A percentile compares a stretch with the other conserved stretches of the same genome.
Evolutionary conservation across 2,888 invertebrate species (phyloP).

Genomic region (Drosophila yooni): DNA sequence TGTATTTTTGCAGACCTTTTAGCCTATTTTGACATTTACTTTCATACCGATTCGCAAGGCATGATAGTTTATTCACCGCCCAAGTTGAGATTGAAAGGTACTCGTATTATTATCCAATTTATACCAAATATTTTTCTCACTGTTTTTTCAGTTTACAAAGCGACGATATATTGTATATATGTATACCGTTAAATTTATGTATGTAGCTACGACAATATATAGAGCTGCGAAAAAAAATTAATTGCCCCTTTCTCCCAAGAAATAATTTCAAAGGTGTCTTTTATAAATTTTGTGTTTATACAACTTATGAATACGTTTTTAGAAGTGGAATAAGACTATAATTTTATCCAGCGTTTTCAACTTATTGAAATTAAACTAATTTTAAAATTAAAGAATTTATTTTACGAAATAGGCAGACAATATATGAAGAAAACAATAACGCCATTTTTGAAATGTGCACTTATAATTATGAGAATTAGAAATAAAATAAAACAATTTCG

Average conservation of each 20-base stretch:
- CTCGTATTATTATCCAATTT: slow-evolving; percentile 57
- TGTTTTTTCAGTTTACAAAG: slow-evolving; percentile 40
- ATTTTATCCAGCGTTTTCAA: background rate
- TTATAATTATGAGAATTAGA: background rate
- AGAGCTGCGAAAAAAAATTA: background rate
- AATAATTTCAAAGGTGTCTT: background rate
- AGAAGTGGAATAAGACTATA: background rate
- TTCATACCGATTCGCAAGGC: slow-evolving; percentile 91
- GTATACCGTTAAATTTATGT: background rate
- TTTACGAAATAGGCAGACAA: background rate
- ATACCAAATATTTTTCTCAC: slow-evolving; percentile 39
- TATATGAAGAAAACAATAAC: background rate
- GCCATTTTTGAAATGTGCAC: background rate
- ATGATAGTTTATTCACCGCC: slow-evolving; percentile 88
- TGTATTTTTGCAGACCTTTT: slow-evolving; percentile 88
- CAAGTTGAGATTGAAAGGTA: slow-evolving; percentile 90
- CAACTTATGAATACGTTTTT: background rate
- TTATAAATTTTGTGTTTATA: background rate
- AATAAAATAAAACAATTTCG: background rate
- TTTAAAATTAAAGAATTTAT: background rate
- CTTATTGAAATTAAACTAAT: background rate
- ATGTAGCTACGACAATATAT: background rate
- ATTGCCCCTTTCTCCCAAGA: background rate
- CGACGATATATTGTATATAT: slow-evolving; percentile 2
- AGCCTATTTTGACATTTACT: slow-evolving; percentile 90